Conservation (phyloP, 2,888 invertebrate species). For the Leucoma salicis region DNA sequence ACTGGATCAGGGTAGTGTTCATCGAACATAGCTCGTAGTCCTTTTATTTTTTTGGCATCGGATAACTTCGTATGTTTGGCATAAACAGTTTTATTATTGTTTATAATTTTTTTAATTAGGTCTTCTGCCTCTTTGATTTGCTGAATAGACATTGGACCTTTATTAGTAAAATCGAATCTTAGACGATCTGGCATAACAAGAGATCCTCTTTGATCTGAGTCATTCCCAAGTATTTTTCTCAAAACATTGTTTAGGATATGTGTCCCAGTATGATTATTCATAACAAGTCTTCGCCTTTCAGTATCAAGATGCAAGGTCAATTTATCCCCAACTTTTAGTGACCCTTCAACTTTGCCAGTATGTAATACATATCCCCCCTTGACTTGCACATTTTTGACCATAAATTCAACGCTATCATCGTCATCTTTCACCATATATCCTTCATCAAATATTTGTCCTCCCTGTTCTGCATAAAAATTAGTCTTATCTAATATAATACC, state of each 20-base stretch:
- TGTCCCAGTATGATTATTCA: conserved; percentile 99
- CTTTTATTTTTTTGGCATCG: conserved; percentile 94
- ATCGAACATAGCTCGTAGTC: conserved; percentile 98
- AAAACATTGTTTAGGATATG: conserved; percentile 98
- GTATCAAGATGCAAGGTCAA: conserved; percentile 92
- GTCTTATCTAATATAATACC: conserved; percentile 95
- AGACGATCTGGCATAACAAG: conserved; percentile 98
- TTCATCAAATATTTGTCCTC: conserved; percentile 98
- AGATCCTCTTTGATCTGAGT: conserved; percentile 97
- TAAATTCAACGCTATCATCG: conserved; percentile 94
- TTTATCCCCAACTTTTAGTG: conserved; percentile 91
- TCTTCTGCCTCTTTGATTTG: conserved; percentile 95
- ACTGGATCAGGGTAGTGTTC: conserved; percentile 99
- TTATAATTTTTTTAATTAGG: conserved; percentile 88
- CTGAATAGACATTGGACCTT: conserved; percentile 92
- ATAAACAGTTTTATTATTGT: conserved; percentile 89
- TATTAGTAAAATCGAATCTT: conserved; percentile 98
- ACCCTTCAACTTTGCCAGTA: conserved; percentile 93
- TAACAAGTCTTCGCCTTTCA: conserved; percentile 92
- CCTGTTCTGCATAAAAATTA: conserved; percentile 99
- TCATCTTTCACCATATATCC: conserved; percentile 92
- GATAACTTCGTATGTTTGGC: conserved; percentile 92
- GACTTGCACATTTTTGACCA: conserved; percentile 96
- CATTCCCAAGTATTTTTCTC: conserved; percentile 93
- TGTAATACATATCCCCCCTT: conserved; percentile 98